Conservation (phyloP, 1,140 invertebrate species). For the Drosophila seguyi region DNA sequence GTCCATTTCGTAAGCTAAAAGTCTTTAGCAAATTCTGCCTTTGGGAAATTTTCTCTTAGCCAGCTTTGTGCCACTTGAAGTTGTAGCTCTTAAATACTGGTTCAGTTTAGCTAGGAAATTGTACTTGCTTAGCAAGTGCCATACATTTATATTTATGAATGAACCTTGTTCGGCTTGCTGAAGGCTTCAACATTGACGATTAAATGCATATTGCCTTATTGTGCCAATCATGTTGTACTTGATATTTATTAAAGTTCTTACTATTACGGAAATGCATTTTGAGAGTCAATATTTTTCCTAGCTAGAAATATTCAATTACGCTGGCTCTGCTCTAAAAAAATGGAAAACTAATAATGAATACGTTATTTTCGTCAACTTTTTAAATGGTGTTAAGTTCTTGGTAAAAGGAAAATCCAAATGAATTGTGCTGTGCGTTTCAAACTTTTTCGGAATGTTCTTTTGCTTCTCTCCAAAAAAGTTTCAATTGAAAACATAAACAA, state of each 20-base stretch:
- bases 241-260: slow-evolving; percentile 7
- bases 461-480: slow-evolving; percentile 18
- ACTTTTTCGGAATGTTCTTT: slow-evolving; percentile 8
- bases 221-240: slow-evolving; percentile 16
- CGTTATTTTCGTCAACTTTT: slow-evolving; percentile 2
- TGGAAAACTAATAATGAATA: background rate
- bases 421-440: background rate
- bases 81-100: slow-evolving; percentile 58
- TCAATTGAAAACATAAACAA: slow-evolving; percentile 43
- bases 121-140: background rate
- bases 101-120: slow-evolving; percentile 25
- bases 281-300: background rate
- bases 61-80: background rate
- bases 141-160: slow-evolving; percentile 41
- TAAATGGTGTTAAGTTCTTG: slow-evolving; percentile 1
- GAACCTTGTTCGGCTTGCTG: background rate
- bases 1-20: too few relatives aligned
- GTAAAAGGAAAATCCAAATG: background rate
- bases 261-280: background rate
- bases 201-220: slow-evolving; percentile 19
- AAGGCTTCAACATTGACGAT: background rate
- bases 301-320: too few relatives aligned
- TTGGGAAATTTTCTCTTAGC: slow-evolving; percentile 1
- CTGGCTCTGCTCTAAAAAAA: too few relatives aligned
- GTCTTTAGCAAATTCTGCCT: too few relatives aligned